These are phyloP conservation scores for Antechinus flavipes DNA, from an alignment of 2,113 vertebrate genomes.

Conservation along the genomic window DNA sequence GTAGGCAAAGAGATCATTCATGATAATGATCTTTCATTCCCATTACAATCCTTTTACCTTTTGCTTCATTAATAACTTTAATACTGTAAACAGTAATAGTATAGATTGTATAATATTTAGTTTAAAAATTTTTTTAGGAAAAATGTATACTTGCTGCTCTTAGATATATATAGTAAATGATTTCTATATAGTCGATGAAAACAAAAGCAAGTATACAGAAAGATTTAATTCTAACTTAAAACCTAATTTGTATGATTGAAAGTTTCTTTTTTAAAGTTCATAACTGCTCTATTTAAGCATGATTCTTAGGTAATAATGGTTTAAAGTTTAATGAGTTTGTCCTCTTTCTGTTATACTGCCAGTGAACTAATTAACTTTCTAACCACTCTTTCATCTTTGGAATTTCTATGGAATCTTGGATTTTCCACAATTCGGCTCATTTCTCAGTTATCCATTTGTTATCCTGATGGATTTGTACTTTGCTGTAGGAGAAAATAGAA, in stretches of 20 bases:
- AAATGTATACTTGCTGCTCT: constrained; percentile 2
- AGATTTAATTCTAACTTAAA: constrained; percentile 47
- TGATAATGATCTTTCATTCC: background rate
- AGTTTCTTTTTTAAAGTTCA: constrained; percentile 13
- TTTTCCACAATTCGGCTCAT: background rate
- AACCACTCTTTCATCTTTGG: background rate
- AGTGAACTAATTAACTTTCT: constrained; percentile 14
- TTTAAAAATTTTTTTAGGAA: constrained; percentile 26
- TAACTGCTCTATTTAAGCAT: constrained; percentile 6
- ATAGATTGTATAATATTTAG: constrained; percentile 27
- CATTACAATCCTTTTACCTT: background rate
- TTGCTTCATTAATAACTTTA: background rate
- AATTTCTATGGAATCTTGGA: background rate
- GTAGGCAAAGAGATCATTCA: background rate
- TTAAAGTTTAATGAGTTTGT: constrained; percentile 14
- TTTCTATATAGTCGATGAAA: constrained; percentile 33
- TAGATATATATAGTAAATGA: background rate
- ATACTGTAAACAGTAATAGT: background rate
- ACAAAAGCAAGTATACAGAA: constrained; percentile 35
- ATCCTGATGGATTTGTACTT: background rate
- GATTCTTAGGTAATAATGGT: constrained; percentile 6
- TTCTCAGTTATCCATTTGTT: background rate
- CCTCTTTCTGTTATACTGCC: background rate
- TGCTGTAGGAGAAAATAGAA: background rate
- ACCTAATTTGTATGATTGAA: constrained; percentile 5